Evolutionary conservation across 2,797 vertebrate genomes (phyloP).

Genomic region (Ciconia nigra): DNA sequence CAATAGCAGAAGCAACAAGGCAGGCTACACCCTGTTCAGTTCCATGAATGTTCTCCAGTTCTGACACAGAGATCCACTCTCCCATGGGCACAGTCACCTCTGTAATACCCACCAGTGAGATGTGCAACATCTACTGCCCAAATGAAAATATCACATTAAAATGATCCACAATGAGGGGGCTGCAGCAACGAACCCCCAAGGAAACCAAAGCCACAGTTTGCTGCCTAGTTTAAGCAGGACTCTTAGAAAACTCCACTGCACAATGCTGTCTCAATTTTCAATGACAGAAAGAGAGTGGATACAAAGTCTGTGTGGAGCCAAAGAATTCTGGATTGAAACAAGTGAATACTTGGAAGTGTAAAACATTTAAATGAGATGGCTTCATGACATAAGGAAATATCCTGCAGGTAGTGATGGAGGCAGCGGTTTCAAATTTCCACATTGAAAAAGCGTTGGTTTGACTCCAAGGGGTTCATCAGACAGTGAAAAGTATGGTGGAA

Average conservation of each 20-base stretch:
- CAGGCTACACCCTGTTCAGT: not conserved
- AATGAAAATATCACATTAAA: not conserved
- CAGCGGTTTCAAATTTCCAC: not conserved
- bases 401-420: not conserved
- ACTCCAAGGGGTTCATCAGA: not conserved
- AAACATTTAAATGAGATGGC: not conserved
- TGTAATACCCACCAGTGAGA: accelerated
- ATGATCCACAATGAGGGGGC: not conserved
- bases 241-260: not conserved
- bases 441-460: not conserved
- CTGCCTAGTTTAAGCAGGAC: not conserved
- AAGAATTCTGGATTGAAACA: not conserved
- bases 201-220: not conserved
- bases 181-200: not conserved
- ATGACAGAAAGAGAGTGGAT: not conserved
- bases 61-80: not conserved
- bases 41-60: not conserved
- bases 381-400: not conserved
- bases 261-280: not conserved
- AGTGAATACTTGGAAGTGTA: not conserved
- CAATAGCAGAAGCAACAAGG: not conserved
- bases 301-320: not conserved
- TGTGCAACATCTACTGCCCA: not conserved
- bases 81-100: not conserved
- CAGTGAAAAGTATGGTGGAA: not conserved